Evolutionary conservation across 2,797 vertebrate genomes (phyloP).

Genomic region (Myripristis jacobus): DNA sequence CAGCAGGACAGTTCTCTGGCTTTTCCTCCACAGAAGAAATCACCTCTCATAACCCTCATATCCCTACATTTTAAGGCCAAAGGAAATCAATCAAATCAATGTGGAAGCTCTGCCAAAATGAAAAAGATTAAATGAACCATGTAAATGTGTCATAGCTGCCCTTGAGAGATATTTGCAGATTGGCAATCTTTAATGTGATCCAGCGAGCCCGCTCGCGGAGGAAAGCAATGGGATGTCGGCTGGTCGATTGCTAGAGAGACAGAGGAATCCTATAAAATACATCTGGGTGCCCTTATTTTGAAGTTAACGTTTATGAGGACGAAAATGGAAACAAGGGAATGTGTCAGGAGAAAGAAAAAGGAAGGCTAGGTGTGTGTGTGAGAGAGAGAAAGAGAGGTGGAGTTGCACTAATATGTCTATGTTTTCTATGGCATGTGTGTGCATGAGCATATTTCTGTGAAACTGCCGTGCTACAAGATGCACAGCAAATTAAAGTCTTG

Average conservation of each 20-base stretch:
- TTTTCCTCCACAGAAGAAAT: background rate
- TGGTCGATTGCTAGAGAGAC: slow-evolving; percentile 27
- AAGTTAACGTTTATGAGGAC: slow-evolving; percentile 16
- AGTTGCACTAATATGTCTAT: background rate
- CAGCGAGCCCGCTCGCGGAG: slow-evolving; percentile 15
- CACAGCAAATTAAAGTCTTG: slow-evolving; percentile 49
- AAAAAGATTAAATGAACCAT: slow-evolving; percentile 48
- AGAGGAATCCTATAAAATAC: slow-evolving; percentile 15
- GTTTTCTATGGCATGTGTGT: slow-evolving; percentile 16
- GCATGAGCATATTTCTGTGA: slow-evolving; percentile 30
- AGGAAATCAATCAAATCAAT: slow-evolving; percentile 35
- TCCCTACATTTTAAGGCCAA: slow-evolving; percentile 15
- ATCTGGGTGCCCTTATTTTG: slow-evolving; percentile 34
- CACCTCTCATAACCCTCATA: background rate
- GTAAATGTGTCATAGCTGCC: slow-evolving; percentile 52
- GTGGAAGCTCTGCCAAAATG: slow-evolving; percentile 15
- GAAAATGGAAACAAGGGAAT: background rate
- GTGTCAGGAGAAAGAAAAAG: background rate
- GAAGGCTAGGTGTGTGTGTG: background rate
- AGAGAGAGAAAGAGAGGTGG: no score
- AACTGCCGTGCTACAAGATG: slow-evolving; percentile 34
- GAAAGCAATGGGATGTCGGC: slow-evolving; percentile 1
- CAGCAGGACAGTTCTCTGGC: background rate
- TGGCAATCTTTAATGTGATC: slow-evolving; percentile 30
- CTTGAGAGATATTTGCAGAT: slow-evolving; percentile 41